A percentile compares a stretch with the other conserved stretches of the same genome.
phyloP scores from a whole-genome alignment of 2,797 vertebrate species.

The Pseudomugil gertrudae region DNA sequence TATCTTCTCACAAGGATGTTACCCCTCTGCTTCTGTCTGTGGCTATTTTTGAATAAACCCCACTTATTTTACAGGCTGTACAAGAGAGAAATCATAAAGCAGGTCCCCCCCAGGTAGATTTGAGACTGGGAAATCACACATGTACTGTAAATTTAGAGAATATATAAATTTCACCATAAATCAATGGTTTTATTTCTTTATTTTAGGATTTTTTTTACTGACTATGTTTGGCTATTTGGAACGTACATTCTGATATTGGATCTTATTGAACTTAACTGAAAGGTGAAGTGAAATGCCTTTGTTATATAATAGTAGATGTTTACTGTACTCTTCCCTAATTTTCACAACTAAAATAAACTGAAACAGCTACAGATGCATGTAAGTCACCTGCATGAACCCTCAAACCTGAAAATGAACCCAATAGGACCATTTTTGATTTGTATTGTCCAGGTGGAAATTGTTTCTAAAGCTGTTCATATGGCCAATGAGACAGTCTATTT shows the following conservation, averaged over 20 bases:
- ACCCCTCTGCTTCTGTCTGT: not conserved
- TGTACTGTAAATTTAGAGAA: not conserved
- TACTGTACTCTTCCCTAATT: too few species aligned
- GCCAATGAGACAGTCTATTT: conserved; percentile 4
- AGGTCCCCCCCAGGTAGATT: not conserved
- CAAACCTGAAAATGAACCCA: conserved; percentile 1
- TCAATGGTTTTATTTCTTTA: too few species aligned
- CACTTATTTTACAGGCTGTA: not conserved
- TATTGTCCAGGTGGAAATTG: conserved; percentile 13
- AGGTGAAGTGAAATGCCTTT: too few species aligned
- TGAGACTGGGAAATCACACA: not conserved
- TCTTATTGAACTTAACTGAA: too few species aligned
- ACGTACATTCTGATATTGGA: too few species aligned
- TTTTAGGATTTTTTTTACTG: too few species aligned
- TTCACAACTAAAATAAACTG: not conserved
- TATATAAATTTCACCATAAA: too few species aligned
- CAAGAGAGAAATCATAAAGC: not conserved
- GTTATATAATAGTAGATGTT: too few species aligned
- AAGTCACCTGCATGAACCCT: not conserved
- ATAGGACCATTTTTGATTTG: not conserved
- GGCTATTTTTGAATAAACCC: not conserved
- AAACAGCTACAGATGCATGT: not conserved
- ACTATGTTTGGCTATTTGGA: too few species aligned
- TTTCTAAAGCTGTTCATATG: conserved; percentile 16
- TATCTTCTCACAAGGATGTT: not conserved